phyloP scores from a whole-genome alignment of 1,140 invertebrate genomes.

The Trachymyrmex cornetzi region DNA sequence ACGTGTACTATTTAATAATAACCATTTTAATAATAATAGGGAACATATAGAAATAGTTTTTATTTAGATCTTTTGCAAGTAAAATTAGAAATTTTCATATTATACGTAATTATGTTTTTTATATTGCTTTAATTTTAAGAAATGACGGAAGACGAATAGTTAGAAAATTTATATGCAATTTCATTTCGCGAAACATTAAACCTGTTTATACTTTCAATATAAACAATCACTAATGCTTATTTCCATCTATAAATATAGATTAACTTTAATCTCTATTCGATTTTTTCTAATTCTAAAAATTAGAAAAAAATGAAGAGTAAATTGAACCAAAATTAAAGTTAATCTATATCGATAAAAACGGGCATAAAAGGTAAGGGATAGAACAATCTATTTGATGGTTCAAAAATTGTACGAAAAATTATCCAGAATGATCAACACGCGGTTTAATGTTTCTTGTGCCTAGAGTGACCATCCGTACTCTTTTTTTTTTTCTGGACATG shows the following conservation, averaged over 20 bases:
- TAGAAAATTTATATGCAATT: not conserved
- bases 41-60: not conserved
- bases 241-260: no score
- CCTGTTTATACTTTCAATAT: no score
- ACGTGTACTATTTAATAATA: not conserved
- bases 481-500: no score
- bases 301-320: no score
- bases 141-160: not conserved
- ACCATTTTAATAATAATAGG: not conserved
- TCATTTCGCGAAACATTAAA: no score
- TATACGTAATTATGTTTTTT: not conserved
- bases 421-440: not conserved
- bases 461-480: no score
- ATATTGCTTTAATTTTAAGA: not conserved
- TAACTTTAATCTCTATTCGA: no score
- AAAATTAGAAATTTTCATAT: not conserved
- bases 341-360: no score
- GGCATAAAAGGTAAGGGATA: not conserved
- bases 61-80: not conserved
- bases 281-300: no score
- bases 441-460: not conserved
- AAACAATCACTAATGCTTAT: no score
- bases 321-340: no score
- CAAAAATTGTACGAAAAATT: not conserved
- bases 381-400: not conserved